These are phyloP conservation scores for Bombyx mandarina DNA, from an alignment of 1,140 invertebrate genomes.

Conservation along the genomic window DNA sequence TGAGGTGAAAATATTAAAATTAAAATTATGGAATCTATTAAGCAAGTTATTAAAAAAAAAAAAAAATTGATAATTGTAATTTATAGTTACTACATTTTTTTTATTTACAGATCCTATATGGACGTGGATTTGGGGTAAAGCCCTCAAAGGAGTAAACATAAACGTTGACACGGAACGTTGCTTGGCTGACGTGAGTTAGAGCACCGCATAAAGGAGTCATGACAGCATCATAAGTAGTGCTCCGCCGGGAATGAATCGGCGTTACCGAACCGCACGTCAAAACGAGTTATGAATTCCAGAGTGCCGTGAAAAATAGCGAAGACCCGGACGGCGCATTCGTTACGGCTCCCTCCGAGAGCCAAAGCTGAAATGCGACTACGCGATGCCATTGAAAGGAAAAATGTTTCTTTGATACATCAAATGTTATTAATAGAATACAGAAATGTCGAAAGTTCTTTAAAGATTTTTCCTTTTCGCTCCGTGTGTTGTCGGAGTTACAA, in stretches of 20 bases:
- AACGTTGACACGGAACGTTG: neutral
- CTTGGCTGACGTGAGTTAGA: constrained; percentile 14
- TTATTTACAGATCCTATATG: no score
- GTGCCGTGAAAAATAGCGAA: constrained; percentile 30
- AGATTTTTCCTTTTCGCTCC: no score
- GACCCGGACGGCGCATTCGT: constrained; percentile 15
- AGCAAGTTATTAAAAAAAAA: no score
- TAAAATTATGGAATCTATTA: no score
- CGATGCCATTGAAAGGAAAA: constrained; percentile 2
- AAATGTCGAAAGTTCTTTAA: no score
- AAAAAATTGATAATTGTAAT: no score
- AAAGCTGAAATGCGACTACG: constrained; percentile 4
- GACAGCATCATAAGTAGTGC: constrained; percentile 27
- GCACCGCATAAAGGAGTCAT: constrained; percentile 22
- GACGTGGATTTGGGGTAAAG: no score
- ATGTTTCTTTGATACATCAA: neutral
- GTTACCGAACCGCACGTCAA: constrained; percentile 16
- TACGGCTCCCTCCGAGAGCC: neutral
- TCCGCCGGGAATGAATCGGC: constrained; percentile 16
- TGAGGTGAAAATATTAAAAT: no score
- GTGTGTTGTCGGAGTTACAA: neutral
- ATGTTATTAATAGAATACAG: constrained; percentile 1
- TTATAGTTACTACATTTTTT: no score
- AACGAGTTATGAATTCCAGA: constrained; percentile 39
- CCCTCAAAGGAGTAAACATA: neutral